Evolutionary conservation across 2,888 invertebrate species (phyloP).

Genomic region (Rhimphoctona megacephalus): DNA sequence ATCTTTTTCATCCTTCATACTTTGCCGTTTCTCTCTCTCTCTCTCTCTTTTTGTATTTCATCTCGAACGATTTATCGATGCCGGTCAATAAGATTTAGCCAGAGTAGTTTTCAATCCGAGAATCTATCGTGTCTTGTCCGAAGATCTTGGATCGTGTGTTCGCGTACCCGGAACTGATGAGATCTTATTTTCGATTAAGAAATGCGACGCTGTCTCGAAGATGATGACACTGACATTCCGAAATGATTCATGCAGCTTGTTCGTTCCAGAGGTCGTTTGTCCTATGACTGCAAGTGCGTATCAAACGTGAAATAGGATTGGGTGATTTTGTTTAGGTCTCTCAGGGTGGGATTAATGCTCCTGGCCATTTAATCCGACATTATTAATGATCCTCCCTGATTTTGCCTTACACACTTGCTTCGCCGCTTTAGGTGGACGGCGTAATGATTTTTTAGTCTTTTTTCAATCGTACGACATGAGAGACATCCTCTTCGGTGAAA

Average conservation of each 20-base stretch:
- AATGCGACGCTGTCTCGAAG: constrained; percentile 49
- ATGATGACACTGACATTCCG: constrained; percentile 81
- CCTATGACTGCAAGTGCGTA: constrained; percentile 16
- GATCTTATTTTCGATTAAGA: constrained; percentile 80
- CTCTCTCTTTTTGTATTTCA: background rate
- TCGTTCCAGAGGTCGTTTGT: background rate
- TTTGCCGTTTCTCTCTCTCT: constrained; percentile 1
- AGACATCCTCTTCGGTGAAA: constrained; percentile 51
- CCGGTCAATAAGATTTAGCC: background rate
- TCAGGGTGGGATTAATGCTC: constrained; percentile 81
- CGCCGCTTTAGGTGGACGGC: constrained; percentile 72
- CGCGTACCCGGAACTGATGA: constrained; percentile 4
- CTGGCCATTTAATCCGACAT: constrained; percentile 83
- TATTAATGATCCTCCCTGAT: constrained; percentile 83
- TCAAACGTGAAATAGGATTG: constrained; percentile 82
- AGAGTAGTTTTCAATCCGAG: background rate
- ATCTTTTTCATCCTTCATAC: background rate
- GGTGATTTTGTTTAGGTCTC: constrained; percentile 67
- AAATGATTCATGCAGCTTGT: constrained; percentile 75
- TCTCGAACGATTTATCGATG: constrained; percentile 31
- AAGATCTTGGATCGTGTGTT: constrained; percentile 46
- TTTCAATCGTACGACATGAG: constrained; percentile 41
- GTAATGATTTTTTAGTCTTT: constrained; percentile 78
- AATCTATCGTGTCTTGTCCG: constrained; percentile 7
- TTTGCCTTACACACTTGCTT: constrained; percentile 71